A percentile compares a stretch with the other conserved stretches of the same genome.
Evolutionary conservation across 2,888 invertebrate genomes (phyloP).

Genomic region (Molanna angustata): DNA sequence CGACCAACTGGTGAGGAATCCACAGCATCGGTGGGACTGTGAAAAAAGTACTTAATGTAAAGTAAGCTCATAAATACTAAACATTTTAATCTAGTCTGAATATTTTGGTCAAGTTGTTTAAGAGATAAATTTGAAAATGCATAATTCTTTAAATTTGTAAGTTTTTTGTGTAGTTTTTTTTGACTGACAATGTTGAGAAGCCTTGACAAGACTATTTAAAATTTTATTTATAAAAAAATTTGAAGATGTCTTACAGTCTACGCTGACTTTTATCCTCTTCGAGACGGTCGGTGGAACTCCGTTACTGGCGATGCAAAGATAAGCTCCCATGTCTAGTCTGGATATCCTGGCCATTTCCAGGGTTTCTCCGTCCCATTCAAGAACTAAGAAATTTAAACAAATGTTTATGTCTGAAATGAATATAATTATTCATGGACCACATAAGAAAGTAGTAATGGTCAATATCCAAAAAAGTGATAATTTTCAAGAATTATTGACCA

Average conservation of each 20-base stretch:
- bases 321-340: slow-evolving; percentile 86
- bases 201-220: neutral
- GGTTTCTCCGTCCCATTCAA: slow-evolving; percentile 81
- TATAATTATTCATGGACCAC: too few species aligned
- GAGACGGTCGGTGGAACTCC: slow-evolving; percentile 88
- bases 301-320: slow-evolving; percentile 88
- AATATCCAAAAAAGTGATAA: too few species aligned
- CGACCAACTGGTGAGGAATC: slow-evolving; percentile 89
- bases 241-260: slow-evolving; percentile 79
- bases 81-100: neutral
- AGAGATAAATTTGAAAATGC: neutral
- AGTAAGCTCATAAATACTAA: neutral
- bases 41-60: slow-evolving; percentile 37
- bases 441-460: too few species aligned
- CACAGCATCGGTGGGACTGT: slow-evolving; percentile 89
- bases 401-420: too few species aligned
- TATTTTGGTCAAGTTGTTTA: neutral
- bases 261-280: slow-evolving; percentile 89
- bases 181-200: too few species aligned
- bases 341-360: slow-evolving; percentile 82
- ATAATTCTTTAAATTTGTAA: too few species aligned
- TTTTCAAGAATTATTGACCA: too few species aligned
- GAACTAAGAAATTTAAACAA: too few species aligned
- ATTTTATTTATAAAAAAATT: neutral
- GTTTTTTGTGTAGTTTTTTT: neutral